These are phyloP conservation scores for Hemiscyllium ocellatum DNA, from an alignment of 2,113 vertebrate species.

Conservation along the genomic window DNA sequence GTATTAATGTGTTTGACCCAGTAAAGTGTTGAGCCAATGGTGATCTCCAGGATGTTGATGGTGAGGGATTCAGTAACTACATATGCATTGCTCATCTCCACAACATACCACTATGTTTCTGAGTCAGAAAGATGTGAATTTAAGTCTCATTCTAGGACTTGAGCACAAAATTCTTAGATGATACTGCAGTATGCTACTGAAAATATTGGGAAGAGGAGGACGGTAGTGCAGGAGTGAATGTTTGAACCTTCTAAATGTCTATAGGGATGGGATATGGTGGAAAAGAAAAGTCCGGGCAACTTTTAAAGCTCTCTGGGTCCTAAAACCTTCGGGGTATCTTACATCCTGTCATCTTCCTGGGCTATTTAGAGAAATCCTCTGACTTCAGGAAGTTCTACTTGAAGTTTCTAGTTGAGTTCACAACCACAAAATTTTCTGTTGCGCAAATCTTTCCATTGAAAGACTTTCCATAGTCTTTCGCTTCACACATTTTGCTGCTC, in stretches of 20 bases:
- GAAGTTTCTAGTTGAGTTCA: not conserved
- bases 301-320: not conserved
- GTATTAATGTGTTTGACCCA: no score
- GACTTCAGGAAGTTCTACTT: not conserved
- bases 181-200: not conserved
- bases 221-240: not conserved
- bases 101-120: not conserved
- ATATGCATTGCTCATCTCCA: not conserved
- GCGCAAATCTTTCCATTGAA: not conserved
- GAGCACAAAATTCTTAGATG: not conserved
- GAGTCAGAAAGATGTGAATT: not conserved
- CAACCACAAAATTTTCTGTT: not conserved
- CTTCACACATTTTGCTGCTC: not conserved
- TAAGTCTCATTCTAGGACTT: not conserved
- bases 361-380: not conserved
- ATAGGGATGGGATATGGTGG: not conserved
- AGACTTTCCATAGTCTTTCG: not conserved
- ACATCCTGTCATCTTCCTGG: not conserved
- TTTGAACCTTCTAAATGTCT: not conserved
- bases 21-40: no score
- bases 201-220: not conserved
- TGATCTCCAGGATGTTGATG: not conserved
- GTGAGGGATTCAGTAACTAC: not conserved
- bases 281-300: not conserved
- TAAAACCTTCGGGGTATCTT: not conserved